These are phyloP conservation scores for Bombyx mandarina DNA, from an alignment of 1,140 invertebrate species.

Conservation along the genomic window DNA sequence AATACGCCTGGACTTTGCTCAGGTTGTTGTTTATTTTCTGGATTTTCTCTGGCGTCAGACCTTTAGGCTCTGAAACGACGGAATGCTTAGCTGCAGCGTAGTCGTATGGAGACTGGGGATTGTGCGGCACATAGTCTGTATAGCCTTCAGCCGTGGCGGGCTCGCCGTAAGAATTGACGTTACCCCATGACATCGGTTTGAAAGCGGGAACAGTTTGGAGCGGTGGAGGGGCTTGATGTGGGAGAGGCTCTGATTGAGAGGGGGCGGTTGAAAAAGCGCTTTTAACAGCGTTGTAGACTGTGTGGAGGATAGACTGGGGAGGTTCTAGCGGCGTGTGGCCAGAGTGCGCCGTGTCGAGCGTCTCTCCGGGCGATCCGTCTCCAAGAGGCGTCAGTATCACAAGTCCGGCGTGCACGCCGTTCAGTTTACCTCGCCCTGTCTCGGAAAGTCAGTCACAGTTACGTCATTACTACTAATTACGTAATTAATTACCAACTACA, in stretches of 20 bases:
- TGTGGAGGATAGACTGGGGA: conserved; percentile 47
- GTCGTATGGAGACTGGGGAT: conserved; percentile 30
- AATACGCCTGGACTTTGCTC: conserved; percentile 36
- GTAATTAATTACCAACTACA: too few species aligned
- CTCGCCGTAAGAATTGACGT: conserved; percentile 52
- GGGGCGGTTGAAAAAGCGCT: conserved; percentile 36
- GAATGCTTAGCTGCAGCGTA: conserved; percentile 40
- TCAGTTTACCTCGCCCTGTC: conserved; percentile 62
- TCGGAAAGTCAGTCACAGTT: conserved; percentile 41
- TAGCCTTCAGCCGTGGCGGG: conserved; percentile 43
- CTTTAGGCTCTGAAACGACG: conserved; percentile 18
- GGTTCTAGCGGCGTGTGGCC: conserved; percentile 51
- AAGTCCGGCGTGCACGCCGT: conserved; percentile 56
- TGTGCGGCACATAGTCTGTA: conserved; percentile 40
- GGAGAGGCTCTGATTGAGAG: conserved; percentile 15
- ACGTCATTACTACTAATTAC: too few species aligned
- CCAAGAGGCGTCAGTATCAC: conserved; percentile 55
- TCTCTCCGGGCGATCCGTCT: conserved; percentile 29
- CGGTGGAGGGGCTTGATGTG: conserved; percentile 37
- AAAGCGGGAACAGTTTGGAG: conserved; percentile 41
- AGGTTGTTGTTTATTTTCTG: conserved; percentile 53
- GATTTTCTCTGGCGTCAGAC: conserved; percentile 49
- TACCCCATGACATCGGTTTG: conserved; percentile 46
- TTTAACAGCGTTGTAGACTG: conserved; percentile 53
- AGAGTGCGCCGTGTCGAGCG: conserved; percentile 16